These are phyloP conservation scores for Hafferia zeledoni DNA, from an alignment of 2,797 vertebrate species.

Conservation along the genomic window DNA sequence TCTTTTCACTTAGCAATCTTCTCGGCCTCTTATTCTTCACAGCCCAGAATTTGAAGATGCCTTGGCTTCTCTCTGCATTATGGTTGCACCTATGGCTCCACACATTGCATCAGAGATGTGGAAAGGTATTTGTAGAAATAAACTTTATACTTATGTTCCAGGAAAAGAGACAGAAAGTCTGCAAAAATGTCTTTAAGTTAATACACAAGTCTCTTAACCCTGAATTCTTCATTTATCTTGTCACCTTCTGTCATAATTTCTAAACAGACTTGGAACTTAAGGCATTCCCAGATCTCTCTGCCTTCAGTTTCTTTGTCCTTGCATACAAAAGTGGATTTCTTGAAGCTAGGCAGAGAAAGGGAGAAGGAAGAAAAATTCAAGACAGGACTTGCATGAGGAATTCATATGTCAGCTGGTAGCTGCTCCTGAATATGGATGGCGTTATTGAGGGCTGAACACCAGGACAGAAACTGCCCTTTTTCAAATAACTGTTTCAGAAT, in stretches of 20 bases:
- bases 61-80: conserved; percentile 84
- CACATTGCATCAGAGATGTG: conserved; percentile 94
- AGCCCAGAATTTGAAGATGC: conserved; percentile 92
- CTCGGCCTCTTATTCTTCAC: conserved; percentile 82
- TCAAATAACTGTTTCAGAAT: not conserved
- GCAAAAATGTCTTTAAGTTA: not conserved
- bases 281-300: not conserved
- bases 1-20: conserved; percentile 78
- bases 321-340: not conserved
- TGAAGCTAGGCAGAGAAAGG: not conserved
- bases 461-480: not conserved
- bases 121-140: conserved; percentile 83
- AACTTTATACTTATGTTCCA: not conserved
- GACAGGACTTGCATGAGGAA: not conserved
- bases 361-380: not conserved
- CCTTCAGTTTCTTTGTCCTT: not conserved
- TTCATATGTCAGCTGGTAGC: not conserved
- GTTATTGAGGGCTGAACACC: not conserved
- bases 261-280: not conserved
- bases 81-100: conserved; percentile 93
- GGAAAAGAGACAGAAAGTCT: not conserved
- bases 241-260: not conserved
- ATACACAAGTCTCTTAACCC: not conserved
- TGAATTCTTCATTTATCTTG: not conserved
- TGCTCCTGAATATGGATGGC: not conserved